Base-by-base conservation (phyloP, 2,888 invertebrate species). In the Scaptomyza caliginosa region DNA sequence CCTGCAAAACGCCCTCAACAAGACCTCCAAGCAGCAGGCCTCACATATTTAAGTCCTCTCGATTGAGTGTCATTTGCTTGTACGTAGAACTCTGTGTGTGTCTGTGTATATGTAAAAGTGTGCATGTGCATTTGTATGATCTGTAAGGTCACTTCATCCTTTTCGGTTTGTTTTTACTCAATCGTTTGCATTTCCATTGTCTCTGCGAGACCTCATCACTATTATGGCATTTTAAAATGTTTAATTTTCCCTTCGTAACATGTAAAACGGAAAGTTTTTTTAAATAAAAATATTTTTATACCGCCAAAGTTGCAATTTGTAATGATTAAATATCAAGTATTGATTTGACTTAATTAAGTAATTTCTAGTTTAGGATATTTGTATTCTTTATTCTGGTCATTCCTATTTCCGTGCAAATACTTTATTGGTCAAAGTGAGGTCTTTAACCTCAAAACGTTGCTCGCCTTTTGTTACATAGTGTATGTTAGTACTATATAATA, bases 1-100 rank as follows among this genome's bases (percentile, higher is more conserved):
- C 91, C 92, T 99, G 77, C 93, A 85, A 55, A 67, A 63, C 24
- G 90, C 91, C 8, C 63, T 90, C 16, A 50, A 65, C 52, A 19
- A 38, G 16, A 10, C 30, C 36, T 6, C 10, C 48, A 48, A 36
- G 21, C 56, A 66, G 57, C 21, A 64, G 50, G 56, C 76, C 11
- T 71, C 79, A 7, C 75, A 81, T 24, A 75, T 82, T 32, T 82
- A 82, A 62, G 66, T 48, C 17, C 48, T 24, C 43, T 24, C 43
- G 16, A 16, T 28, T 67, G 16, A 16, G 16, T 45, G 50, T 28
- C 42, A 30, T 36, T 46, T 67, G 28, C 59, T 21, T 60, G 55
- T 70, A 55, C 55, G 43, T 39, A 32, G 60, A 26, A 43, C 0
- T 19, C 11, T 21, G 26, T 17, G 45, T 45, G 7, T 4, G n/a